Evolutionary conservation across 2,113 vertebrate genomes (phyloP).

Genomic region (Chaenogobius annularis): DNA sequence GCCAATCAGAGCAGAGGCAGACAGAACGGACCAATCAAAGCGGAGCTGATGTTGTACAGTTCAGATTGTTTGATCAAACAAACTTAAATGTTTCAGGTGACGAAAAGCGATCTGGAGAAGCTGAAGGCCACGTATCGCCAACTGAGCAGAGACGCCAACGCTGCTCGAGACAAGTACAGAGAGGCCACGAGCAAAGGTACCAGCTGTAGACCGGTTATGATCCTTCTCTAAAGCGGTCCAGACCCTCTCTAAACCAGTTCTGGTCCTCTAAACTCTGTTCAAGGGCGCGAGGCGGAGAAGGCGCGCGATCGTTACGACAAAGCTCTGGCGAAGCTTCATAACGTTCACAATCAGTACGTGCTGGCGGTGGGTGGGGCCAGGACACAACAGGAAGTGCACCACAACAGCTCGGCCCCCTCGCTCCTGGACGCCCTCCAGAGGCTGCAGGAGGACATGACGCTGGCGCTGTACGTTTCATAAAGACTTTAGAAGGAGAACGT

Average conservation of each 20-base stretch:
- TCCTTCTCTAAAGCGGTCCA: not conserved
- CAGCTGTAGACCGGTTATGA: not conserved
- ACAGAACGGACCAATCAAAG: not conserved
- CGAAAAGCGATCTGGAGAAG: conserved; percentile 93
- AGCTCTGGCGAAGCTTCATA: conserved; percentile 92
- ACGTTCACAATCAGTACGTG: conserved; percentile 95
- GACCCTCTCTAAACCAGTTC: not conserved
- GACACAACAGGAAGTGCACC: conserved; percentile 92
- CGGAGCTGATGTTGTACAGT: not conserved
- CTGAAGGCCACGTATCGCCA: conserved; percentile 91
- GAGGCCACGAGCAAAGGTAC: conserved; percentile 92
- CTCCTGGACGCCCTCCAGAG: conserved; percentile 92
- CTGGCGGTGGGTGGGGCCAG: conserved; percentile 89
- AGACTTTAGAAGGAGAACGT: too few species aligned
- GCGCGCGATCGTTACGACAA: conserved; percentile 95
- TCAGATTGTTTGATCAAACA: not conserved
- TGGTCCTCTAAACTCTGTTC: not conserved
- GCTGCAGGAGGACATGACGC: conserved; percentile 98
- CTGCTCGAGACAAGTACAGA: conserved; percentile 92
- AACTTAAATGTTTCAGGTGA: conserved; percentile 77
- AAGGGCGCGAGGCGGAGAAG: conserved; percentile 79
- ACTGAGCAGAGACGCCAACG: conserved; percentile 91
- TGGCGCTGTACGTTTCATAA: conserved; percentile 4
- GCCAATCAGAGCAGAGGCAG: not conserved
- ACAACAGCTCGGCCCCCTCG: conserved; percentile 80